These are phyloP conservation scores for Phalanger gymnotis DNA, from an alignment of 2,797 vertebrate genomes.

Conservation along the genomic window DNA sequence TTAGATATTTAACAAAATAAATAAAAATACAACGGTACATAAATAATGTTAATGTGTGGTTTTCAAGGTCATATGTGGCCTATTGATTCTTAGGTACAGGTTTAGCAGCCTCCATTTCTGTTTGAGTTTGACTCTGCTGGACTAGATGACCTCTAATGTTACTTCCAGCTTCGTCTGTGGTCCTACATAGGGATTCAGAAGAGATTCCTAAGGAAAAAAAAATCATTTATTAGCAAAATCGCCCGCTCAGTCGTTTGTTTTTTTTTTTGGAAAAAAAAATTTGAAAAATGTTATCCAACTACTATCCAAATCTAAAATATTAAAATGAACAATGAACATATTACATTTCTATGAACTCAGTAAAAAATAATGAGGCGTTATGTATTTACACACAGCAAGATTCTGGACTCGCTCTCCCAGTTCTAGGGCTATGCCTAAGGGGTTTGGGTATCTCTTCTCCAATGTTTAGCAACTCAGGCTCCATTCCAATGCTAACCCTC, in stretches of 20 bases:
- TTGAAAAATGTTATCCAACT: background rate
- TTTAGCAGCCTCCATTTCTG: background rate
- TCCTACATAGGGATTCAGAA: slow-evolving; percentile 22
- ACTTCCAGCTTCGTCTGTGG: slow-evolving; percentile 23
- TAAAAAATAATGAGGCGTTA: slow-evolving; percentile 16
- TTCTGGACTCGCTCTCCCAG: background rate
- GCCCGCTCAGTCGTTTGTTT: slow-evolving; percentile 39
- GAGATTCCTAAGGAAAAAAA: slow-evolving; percentile 28
- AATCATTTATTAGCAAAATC: background rate
- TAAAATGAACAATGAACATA: slow-evolving; percentile 42
- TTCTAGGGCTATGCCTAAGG: background rate
- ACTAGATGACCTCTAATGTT: slow-evolving; percentile 38
- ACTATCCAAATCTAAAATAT: slow-evolving; percentile 40
- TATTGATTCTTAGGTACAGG: background rate
- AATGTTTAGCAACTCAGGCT: background rate
- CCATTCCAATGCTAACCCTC: background rate
- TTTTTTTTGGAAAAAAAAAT: slow-evolving; percentile 26
- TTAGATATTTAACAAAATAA: background rate
- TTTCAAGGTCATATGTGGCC: background rate
- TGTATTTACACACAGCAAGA: background rate
- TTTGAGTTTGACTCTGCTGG: background rate
- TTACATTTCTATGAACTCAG: slow-evolving; percentile 17
- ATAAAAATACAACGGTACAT: background rate
- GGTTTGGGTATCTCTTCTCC: background rate
- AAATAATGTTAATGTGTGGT: background rate